Percentiles rank a stretch among this genome's conserved stretches.
These are phyloP conservation scores for Sinonovacula constricta DNA, from an alignment of 1,140 invertebrate genomes.

Conservation along the genomic window DNA sequence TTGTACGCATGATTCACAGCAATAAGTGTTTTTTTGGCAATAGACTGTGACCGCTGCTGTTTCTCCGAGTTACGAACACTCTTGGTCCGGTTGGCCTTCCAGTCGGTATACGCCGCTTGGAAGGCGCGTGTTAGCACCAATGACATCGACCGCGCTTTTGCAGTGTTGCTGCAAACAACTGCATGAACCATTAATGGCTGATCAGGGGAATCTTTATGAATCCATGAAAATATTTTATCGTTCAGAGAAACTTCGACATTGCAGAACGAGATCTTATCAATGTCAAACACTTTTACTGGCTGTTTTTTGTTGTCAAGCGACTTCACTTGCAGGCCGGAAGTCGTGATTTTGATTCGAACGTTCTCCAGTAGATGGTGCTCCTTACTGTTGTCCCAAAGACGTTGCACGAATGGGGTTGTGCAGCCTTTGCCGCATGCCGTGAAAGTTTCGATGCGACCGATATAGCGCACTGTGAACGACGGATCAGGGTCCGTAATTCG, in stretches of 20 bases:
- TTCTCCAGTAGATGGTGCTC: constrained; percentile 58
- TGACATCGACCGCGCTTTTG: constrained; percentile 70
- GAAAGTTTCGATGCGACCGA: constrained; percentile 62
- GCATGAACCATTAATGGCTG: constrained; percentile 63
- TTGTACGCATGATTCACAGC: no score
- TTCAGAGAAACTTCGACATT: constrained; percentile 54
- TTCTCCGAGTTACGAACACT: constrained; percentile 6
- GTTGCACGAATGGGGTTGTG: constrained; percentile 56
- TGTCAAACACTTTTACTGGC: constrained; percentile 47
- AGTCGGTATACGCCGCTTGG: constrained; percentile 69
- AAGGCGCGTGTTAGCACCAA: constrained; percentile 69
- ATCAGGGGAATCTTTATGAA: constrained; percentile 51
- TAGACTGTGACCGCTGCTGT: constrained; percentile 1
- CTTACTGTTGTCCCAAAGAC: constrained; percentile 64
- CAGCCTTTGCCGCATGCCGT: constrained; percentile 62
- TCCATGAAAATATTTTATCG: constrained; percentile 72
- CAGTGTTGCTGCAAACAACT: constrained; percentile 65
- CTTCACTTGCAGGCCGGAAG: constrained; percentile 52
- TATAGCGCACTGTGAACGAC: constrained; percentile 62
- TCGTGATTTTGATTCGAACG: constrained; percentile 54
- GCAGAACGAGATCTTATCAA: constrained; percentile 68
- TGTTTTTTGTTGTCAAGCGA: constrained; percentile 54
- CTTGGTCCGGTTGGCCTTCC: constrained; percentile 55
- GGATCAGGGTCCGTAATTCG: constrained; percentile 62
- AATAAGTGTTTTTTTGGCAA: constrained; percentile 10